These are phyloP conservation scores for Trisateles emortualis DNA, from an alignment of 2,888 invertebrate genomes.

Conservation along the genomic window DNA sequence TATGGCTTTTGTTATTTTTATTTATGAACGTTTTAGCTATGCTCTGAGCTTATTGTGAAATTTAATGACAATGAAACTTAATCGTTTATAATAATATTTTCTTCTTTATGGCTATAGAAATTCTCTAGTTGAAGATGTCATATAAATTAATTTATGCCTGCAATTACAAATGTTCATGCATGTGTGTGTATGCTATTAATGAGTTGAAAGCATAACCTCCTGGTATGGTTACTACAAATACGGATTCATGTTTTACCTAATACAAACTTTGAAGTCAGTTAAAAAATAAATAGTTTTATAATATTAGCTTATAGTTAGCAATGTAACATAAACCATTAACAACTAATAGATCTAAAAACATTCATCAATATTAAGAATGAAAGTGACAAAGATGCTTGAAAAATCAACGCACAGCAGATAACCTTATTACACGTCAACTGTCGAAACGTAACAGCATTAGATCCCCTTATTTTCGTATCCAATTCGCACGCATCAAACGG, in stretches of 20 bases:
- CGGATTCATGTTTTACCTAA: too few relatives aligned
- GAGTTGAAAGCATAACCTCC: too few relatives aligned
- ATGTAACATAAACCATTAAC: too few relatives aligned
- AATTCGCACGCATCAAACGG: constrained; percentile 50
- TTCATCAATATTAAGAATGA: too few relatives aligned
- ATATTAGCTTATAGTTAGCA: too few relatives aligned
- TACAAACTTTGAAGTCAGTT: too few relatives aligned
- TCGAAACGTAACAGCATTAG: constrained; percentile 45
- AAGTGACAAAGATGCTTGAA: constrained; percentile 7
- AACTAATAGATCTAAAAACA: not conserved
- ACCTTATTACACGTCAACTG: constrained; percentile 32
- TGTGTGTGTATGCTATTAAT: too few relatives aligned
- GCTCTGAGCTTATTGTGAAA: not conserved
- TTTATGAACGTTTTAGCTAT: constrained; percentile 7
- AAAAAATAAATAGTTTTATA: too few relatives aligned
- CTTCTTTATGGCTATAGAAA: not conserved
- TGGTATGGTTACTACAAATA: too few relatives aligned
- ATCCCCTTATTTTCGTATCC: constrained; percentile 48
- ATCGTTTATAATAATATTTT: not conserved
- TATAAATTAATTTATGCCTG: too few relatives aligned
- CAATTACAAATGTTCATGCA: too few relatives aligned
- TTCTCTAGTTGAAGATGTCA: not conserved
- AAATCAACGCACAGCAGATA: constrained; percentile 42
- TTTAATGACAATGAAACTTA: not conserved
- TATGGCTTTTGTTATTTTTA: constrained; percentile 18